Base-by-base conservation (phyloP, 2,888 invertebrate species). In the Catonia carolina region DNA sequence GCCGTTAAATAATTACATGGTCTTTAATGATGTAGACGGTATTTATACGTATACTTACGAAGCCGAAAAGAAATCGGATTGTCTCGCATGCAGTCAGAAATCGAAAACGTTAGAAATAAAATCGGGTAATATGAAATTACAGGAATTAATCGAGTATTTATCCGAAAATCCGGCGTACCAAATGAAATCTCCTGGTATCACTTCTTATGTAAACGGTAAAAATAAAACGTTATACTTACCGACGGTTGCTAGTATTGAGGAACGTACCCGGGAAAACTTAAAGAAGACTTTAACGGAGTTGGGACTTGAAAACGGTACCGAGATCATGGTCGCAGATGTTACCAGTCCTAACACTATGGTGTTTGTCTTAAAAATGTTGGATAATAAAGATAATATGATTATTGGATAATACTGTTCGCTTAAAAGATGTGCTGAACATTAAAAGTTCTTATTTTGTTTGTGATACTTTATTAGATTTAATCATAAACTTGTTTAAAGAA, bases 41-140 rank as follows among this genome's bases (percentile, higher is more conserved):
- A 89, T 98, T 33, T 98, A 97, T 70, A 90, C 94, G 0, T 95
- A 94, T 69, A 93, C 95, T 1, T 98, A 94, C 70, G 87, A 88
- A 71, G 91, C 95, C 0, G 96, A 96, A 69, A 87, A 80, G 67
- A 89, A 89, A 63, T 73, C 82, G 0, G 85, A 89, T 68, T 99
- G 99, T 70, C 74, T 95, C 49, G 92, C 89, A 0, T 99, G 98
- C 69, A 86, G 89, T 66, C 85, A 85, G 49, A 74, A 79, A 6
- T 83, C 85, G 0, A 79, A 81, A 60, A 74, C 78, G 14, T 74
- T 89, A 57, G 75, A 78, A 63, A 75, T 89, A 12, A 79, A 81
- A 51, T 78, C 80, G 71, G 74, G 75, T 14, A 81, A 82, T 39
- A 83, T 83, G 15, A 85, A 84, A 61, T 74, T 98, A 50, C 86